Percentiles rank a stretch among this genome's conserved stretches.
Conservation (phyloP, 2,113 vertebrate genomes). For the Corythornis vintsioides region DNA sequence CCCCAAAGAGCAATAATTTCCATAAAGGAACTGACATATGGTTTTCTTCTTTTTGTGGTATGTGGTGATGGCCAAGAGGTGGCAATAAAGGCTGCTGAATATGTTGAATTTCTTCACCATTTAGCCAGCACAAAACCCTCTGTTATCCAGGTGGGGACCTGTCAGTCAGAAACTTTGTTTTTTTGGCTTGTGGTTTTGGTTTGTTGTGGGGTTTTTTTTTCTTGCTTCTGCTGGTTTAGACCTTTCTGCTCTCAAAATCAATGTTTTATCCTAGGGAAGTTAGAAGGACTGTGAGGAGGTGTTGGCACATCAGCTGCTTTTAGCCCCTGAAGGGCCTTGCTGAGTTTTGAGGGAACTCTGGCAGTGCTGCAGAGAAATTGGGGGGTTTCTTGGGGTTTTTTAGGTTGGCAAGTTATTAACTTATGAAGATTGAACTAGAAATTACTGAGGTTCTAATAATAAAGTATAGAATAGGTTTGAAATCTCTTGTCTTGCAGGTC, state of each 20-base stretch:
- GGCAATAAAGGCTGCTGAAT: constrained; percentile 4
- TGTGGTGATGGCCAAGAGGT: constrained; percentile 13
- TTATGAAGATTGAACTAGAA: background rate
- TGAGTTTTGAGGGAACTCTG: background rate
- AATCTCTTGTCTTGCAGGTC: background rate
- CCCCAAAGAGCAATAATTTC: background rate
- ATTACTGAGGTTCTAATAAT: background rate
- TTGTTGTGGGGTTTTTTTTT: background rate
- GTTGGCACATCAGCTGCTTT: background rate
- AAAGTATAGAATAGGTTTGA: background rate
- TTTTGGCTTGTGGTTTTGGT: background rate
- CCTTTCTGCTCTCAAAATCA: background rate
- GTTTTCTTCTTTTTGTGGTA: background rate
- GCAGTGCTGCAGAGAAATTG: background rate
- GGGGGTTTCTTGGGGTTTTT: background rate
- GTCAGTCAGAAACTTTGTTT: background rate
- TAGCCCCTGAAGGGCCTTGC: background rate
- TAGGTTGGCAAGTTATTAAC: background rate
- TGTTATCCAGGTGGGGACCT: background rate
- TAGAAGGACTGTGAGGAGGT: background rate
- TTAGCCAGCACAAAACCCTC: background rate
- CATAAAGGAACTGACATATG: background rate
- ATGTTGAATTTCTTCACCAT: background rate
- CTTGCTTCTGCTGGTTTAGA: background rate
- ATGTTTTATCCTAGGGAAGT: background rate